Evolutionary conservation across 2,113 vertebrate genomes (phyloP).

Genomic region (Pseudolaguvia tuberculata): DNA sequence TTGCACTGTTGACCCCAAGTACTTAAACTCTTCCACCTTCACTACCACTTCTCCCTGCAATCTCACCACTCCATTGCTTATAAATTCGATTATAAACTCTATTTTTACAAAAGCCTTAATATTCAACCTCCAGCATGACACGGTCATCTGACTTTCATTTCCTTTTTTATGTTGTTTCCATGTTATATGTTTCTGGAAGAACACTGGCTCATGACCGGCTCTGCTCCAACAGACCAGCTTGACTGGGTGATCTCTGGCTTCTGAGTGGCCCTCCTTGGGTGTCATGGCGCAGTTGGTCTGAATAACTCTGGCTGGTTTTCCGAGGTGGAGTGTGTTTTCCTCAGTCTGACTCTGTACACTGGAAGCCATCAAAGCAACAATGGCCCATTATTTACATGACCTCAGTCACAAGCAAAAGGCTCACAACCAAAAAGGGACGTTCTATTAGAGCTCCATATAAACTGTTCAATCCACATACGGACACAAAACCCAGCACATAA

Average conservation of each 20-base stretch:
- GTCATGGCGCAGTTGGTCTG: constrained; percentile 17
- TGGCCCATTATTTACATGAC: constrained; percentile 35
- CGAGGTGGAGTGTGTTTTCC: constrained; percentile 36
- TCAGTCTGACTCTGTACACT: constrained; percentile 12
- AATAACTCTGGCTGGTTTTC: constrained; percentile 41
- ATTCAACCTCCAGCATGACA: constrained; percentile 22
- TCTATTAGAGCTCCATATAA: background rate
- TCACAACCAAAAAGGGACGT: constrained; percentile 6
- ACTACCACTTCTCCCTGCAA: no score
- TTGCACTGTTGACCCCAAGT: no score
- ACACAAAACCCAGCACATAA: constrained; percentile 19
- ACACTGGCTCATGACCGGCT: constrained; percentile 18
- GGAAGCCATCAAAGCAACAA: constrained; percentile 35
- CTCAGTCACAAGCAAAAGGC: constrained; percentile 9
- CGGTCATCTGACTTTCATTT: constrained; percentile 18
- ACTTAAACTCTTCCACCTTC: no score
- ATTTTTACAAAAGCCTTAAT: background rate
- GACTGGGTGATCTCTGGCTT: constrained; percentile 9
- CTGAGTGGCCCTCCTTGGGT: constrained; percentile 9
- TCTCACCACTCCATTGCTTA: no score
- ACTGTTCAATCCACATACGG: constrained; percentile 6
- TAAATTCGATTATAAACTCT: background rate
- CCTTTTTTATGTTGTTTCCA: constrained; percentile 28
- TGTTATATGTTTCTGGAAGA: constrained; percentile 6
- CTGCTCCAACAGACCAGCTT: constrained; percentile 2